These are phyloP conservation scores for Gopherus flavomarginatus DNA, from an alignment of 2,113 vertebrate genomes.

Conservation along the genomic window DNA sequence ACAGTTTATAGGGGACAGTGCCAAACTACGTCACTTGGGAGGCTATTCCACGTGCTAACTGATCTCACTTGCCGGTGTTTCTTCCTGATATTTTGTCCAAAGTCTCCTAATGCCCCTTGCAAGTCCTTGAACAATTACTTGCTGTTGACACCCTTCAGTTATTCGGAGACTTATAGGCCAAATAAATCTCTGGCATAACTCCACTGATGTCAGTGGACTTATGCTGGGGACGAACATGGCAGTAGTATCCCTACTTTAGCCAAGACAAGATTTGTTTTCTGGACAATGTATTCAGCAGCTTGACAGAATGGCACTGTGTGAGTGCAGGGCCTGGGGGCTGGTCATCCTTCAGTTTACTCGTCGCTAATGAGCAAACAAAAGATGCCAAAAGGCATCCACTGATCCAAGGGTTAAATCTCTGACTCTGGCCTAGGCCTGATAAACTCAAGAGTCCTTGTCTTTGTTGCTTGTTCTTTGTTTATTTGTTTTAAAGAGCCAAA, in stretches of 20 bases:
- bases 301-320: conserved; percentile 13
- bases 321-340: conserved; percentile 21
- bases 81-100: not conserved
- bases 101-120: not conserved
- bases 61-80: not conserved
- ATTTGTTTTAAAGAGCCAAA: conserved; percentile 47
- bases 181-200: conserved; percentile 18
- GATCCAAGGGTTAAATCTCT: not conserved
- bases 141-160: not conserved
- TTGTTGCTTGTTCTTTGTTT: not conserved
- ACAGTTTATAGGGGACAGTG: not conserved
- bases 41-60: not conserved
- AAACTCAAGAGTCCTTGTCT: not conserved
- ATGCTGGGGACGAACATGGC: not conserved
- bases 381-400: conserved; percentile 51
- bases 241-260: not conserved
- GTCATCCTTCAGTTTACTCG: not conserved
- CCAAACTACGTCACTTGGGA: too few relatives aligned
- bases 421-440: not conserved
- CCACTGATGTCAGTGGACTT: conserved; percentile 18
- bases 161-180: not conserved
- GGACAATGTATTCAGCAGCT: conserved; percentile 31
- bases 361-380: conserved; percentile 50
- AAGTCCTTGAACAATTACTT: not conserved
- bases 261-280: not conserved